A percentile compares a stretch with the other conserved stretches of the same genome.
Conservation (phyloP, 1,140 invertebrate genomes). For the Spodoptera frugiperda region DNA sequence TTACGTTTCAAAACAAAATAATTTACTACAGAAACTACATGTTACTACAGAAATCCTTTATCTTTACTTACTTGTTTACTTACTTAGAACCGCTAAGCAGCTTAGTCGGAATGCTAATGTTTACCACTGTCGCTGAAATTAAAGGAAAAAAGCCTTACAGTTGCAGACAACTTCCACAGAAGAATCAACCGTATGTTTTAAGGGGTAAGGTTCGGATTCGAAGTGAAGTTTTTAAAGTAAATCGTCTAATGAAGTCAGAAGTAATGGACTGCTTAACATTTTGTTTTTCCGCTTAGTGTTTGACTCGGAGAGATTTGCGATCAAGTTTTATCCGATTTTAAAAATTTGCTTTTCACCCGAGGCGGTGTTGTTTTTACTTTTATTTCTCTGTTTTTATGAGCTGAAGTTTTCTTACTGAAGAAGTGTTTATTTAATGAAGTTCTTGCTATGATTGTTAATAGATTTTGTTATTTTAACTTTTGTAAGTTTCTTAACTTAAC, state of each 20-base stretch:
- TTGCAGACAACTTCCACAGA: conserved; percentile 14
- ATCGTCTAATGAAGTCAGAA: conserved; percentile 52
- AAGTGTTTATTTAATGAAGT: no score
- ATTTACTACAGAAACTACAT: no score
- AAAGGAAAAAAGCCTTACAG: conserved; percentile 60
- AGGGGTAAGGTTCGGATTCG: neutral
- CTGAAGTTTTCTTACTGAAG: neutral
- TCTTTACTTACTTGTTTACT: conserved; percentile 60
- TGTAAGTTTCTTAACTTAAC: no score
- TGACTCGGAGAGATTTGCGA: conserved; percentile 53
- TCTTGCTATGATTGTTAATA: no score
- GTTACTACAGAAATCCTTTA: conserved; percentile 1
- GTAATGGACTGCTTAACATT: conserved; percentile 51
- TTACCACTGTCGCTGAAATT: conserved; percentile 63
- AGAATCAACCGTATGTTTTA: conserved; percentile 48
- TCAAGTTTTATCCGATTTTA: conserved; percentile 50
- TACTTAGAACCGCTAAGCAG: conserved; percentile 72
- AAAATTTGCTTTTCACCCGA: conserved; percentile 11
- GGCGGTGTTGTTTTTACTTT: neutral
- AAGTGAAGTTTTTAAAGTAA: conserved; percentile 24
- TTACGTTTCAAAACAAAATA: no score
- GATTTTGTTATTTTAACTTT: no score
- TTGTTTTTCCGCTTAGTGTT: conserved; percentile 49
- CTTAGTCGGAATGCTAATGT: conserved; percentile 72
- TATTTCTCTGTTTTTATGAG: neutral